Percentiles rank a stretch among this genome's conserved stretches.
phyloP scores from a whole-genome alignment of 2,113 vertebrate genomes.

The Anhinga rufa region DNA sequence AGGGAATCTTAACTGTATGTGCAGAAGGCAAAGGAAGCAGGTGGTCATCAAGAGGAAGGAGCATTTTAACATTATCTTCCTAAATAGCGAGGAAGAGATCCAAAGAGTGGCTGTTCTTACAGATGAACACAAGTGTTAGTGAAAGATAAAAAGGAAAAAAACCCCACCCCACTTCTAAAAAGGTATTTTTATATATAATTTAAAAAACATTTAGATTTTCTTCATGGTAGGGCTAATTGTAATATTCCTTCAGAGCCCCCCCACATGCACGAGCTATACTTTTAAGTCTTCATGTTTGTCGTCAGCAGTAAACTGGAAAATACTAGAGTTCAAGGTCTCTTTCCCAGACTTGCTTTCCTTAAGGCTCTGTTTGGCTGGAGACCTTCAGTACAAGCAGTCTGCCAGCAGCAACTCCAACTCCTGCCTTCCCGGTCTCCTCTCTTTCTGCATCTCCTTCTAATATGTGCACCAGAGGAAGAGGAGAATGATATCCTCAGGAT shows the following conservation, averaged over 20 bases:
- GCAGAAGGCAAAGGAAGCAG: not conserved
- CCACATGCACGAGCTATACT: rapidly evolving
- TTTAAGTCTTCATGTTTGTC: not conserved
- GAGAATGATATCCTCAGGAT: not conserved
- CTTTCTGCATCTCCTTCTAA: not conserved
- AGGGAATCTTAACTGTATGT: not conserved
- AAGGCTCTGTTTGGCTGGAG: not conserved
- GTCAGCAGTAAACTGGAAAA: not conserved
- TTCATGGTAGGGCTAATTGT: not conserved
- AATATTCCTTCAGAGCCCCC: not conserved
- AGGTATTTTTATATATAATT: not conserved
- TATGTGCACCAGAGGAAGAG: rapidly evolving
- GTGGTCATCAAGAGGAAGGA: not conserved
- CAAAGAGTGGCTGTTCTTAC: not conserved
- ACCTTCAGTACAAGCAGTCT: not conserved
- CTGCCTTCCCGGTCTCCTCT: not conserved
- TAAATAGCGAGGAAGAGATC: not conserved
- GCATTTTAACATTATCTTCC: not conserved
- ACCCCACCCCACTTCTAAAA: not conserved
- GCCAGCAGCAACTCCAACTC: not conserved
- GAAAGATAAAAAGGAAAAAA: not conserved
- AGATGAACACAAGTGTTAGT: not conserved
- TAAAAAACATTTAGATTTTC: not conserved
- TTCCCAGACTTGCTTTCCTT: not conserved
- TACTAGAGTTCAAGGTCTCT: not conserved